Percentiles rank a stretch among this genome's conserved stretches.
Conservation (phyloP, 2,888 invertebrate species). For the Melanotus villosus region DNA sequence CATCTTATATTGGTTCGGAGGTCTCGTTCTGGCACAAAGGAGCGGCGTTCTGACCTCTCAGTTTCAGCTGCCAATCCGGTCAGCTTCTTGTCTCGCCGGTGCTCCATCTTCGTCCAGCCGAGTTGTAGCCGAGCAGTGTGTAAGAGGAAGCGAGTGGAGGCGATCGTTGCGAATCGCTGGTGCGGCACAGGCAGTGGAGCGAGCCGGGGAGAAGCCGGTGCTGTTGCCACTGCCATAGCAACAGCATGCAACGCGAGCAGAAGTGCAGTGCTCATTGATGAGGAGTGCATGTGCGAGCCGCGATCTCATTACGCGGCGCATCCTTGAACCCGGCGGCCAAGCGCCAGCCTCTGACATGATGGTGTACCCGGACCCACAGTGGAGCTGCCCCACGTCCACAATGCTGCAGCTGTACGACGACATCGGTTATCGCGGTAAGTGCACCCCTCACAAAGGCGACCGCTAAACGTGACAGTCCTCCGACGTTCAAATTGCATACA, state of each 20-base stretch:
- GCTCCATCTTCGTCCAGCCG: slow-evolving; percentile 45
- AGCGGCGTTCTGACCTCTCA: slow-evolving; percentile 53
- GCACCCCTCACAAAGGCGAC: slow-evolving; percentile 42
- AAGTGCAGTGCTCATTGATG: slow-evolving; percentile 62
- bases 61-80: slow-evolving; percentile 52
- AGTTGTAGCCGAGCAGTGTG: slow-evolving; percentile 43
- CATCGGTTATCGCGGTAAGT: slow-evolving; percentile 76
- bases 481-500: slow-evolving; percentile 18
- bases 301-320: slow-evolving; percentile 64
- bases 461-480: slow-evolving; percentile 10
- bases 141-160: slow-evolving; percentile 54
- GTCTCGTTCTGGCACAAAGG: slow-evolving; percentile 58
- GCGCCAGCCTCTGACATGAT: slow-evolving; percentile 66
- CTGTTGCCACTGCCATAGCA: slow-evolving; percentile 57
- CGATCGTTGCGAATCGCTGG: slow-evolving; percentile 55
- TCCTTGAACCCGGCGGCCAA: slow-evolving; percentile 61
- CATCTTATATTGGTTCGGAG: slow-evolving; percentile 43
- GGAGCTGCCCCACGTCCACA: slow-evolving; percentile 70
- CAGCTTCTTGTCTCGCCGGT: slow-evolving; percentile 46
- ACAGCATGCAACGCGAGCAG: slow-evolving; percentile 58
- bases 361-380: slow-evolving; percentile 77
- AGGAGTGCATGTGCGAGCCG: slow-evolving; percentile 65
- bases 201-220: slow-evolving; percentile 53
- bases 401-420: slow-evolving; percentile 78
- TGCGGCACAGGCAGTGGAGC: slow-evolving; percentile 51